phyloP scores from a whole-genome alignment of 35 echinoderm and acorn worm species.

The Antedon bifida region DNA sequence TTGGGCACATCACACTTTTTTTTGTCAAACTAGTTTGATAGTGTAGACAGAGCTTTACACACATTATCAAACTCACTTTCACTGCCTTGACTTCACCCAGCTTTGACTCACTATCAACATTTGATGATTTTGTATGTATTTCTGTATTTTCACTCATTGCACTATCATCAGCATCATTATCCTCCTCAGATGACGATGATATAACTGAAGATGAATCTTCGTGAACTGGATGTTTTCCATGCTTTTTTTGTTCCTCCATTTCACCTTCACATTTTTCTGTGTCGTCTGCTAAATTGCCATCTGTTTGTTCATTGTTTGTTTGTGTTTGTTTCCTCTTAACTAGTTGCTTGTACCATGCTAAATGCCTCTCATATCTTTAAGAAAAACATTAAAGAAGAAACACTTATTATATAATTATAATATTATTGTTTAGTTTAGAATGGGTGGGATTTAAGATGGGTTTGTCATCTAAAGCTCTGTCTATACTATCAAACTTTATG shows the following conservation, averaged over 20 bases:
- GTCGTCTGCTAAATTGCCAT: neutral
- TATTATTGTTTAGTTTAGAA: neutral
- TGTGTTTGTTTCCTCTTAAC: neutral
- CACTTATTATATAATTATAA: neutral
- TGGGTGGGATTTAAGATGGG: no score
- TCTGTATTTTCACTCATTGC: neutral
- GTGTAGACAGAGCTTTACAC: no score
- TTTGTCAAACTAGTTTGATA: no score
- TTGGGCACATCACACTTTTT: no score
- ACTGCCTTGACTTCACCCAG: no score
- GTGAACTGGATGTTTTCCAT: neutral
- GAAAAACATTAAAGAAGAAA: neutral
- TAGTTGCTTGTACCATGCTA: constrained; percentile 46
- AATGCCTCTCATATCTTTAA: constrained; percentile 73
- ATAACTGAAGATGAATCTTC: neutral
- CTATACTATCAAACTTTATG: no score
- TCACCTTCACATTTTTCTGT: neutral
- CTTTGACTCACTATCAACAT: neutral
- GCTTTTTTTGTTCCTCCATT: neutral
- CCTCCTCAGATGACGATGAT: neutral
- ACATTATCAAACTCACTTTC: no score
- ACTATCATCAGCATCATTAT: neutral
- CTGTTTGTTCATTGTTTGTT: neutral
- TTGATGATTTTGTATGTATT: neutral
- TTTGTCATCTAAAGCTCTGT: no score